Evolutionary conservation across 1,140 invertebrate species (phyloP).

Genomic region (Notospermus geniculatus): DNA sequence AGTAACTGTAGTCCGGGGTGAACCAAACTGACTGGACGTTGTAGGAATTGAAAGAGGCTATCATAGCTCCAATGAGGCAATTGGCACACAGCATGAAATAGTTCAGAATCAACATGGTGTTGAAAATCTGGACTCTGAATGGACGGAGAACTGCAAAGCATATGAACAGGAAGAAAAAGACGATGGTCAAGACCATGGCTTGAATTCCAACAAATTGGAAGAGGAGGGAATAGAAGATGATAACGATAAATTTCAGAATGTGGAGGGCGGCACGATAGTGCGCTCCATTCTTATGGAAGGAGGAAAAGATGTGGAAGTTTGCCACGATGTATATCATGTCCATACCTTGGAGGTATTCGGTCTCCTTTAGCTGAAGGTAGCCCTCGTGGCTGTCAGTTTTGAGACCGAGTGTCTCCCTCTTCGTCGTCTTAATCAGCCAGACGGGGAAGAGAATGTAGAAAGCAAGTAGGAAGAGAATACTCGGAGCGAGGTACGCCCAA

Average conservation of each 20-base stretch:
- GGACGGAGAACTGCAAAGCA: constrained; percentile 33
- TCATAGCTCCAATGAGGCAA: constrained; percentile 34
- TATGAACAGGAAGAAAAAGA: constrained; percentile 31
- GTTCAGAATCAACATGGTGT: constrained; percentile 33
- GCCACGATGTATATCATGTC: constrained; percentile 40
- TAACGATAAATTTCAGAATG: constrained; percentile 33
- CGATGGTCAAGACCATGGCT: constrained; percentile 27
- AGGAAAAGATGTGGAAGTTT: constrained; percentile 46
- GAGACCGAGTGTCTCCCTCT: constrained; percentile 35
- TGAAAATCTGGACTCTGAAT: constrained; percentile 39
- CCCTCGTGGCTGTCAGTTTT: constrained; percentile 38
- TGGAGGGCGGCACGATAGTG: constrained; percentile 37
- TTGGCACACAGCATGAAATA: constrained; percentile 31
- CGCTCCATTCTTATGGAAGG: constrained; percentile 37
- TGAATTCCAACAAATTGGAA: constrained; percentile 34
- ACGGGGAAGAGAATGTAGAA: constrained; percentile 39
- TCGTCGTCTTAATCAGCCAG: constrained; percentile 39
- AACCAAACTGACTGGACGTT: constrained; percentile 40
- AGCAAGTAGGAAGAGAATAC: constrained; percentile 27
- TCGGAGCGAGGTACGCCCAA: constrained; percentile 38
- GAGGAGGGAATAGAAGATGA: constrained; percentile 35
- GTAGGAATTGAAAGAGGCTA: constrained; percentile 31
- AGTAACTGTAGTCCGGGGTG: constrained; percentile 39
- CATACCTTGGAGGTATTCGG: constrained; percentile 47
- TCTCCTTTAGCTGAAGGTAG: constrained; percentile 49